Base-by-base conservation (phyloP, 2,888 invertebrate genomes). In the Platycheirus rosarum region DNA sequence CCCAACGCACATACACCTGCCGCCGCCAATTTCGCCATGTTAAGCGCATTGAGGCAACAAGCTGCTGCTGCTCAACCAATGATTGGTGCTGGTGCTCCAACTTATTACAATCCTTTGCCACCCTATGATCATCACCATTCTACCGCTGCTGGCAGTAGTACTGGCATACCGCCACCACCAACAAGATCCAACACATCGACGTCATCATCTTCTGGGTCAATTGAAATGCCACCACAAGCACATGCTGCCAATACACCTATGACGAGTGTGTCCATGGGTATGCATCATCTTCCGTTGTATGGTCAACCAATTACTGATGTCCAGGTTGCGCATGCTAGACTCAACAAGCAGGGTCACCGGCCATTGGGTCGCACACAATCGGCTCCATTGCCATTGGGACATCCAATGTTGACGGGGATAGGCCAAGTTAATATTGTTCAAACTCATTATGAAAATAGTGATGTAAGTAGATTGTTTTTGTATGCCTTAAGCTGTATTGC, bases 291-390 rank as follows among this genome's bases (percentile, higher is more conserved):
- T 73, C 86, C 87, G 66, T 86, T 89, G 40, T 90, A 89, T 60
- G 89, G 88, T 11, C 89, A 89, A 71, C 93, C 93, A 49, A 93
- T 93, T 78, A 93, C 94, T 35, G 93, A 94, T 88, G 92, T 93
- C 76, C 94, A 93, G 91, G 92, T 91, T 85, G 94, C 94, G 49
- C 93, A 93, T 88, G 93, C 93, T 85, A 92, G 95, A 86, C 92
- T 95, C 71, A 92, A 92, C 91, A 95, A 95, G 91, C 92, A 93
- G 88, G 93, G 93, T 86, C 95, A 95, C 85, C 92, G 97, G 62
- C 97, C 97, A 32, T 92, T 97, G 86, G 97, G 97, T 75, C 94
- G 98, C 88, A 98, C 98, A 74, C 98, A 98, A 91, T 98, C 98
- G 49, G 98, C 98, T 2, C 97, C 97, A 0, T 91, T 97, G 86